These are phyloP conservation scores for Andrena chrysosceles DNA, from an alignment of 2,888 invertebrate species.

Conservation along the genomic window DNA sequence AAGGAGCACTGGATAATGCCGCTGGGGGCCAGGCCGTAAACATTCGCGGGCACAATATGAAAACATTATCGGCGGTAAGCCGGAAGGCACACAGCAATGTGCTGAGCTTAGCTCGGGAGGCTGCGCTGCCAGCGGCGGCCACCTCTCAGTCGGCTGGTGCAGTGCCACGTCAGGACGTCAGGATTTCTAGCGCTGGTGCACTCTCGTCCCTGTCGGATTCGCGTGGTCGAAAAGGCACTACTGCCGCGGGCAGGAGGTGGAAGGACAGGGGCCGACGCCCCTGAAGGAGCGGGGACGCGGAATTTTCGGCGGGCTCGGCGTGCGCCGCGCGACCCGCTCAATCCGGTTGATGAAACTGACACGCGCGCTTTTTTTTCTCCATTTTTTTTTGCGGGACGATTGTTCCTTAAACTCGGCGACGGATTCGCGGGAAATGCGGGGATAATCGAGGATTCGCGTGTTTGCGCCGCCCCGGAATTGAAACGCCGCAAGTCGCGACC, in stretches of 20 bases:
- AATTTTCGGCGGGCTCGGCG: slow-evolving; percentile 30
- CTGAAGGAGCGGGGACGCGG: slow-evolving; percentile 22
- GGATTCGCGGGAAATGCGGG: slow-evolving; percentile 47
- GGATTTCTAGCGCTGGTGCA: slow-evolving; percentile 73
- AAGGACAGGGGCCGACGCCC: slow-evolving; percentile 50
- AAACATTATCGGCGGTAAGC: slow-evolving; percentile 83
- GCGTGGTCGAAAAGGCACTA: slow-evolving; percentile 63
- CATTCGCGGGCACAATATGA: slow-evolving; percentile 80
- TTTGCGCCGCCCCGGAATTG: slow-evolving; percentile 41
- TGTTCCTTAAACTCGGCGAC: slow-evolving; percentile 50
- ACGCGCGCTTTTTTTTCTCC: slow-evolving; percentile 47
- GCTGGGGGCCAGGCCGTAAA: slow-evolving; percentile 59
- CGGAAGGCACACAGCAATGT: slow-evolving; percentile 83
- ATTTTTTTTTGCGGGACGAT: slow-evolving; percentile 23
- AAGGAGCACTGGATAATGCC: slow-evolving; percentile 59
- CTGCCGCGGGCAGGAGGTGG: slow-evolving; percentile 47
- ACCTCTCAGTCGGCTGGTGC: slow-evolving; percentile 66
- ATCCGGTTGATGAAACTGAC: slow-evolving; percentile 67
- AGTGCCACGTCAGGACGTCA: slow-evolving; percentile 83
- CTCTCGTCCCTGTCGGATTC: slow-evolving; percentile 62
- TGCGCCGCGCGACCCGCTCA: slow-evolving; percentile 7
- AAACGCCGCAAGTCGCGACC: slow-evolving; percentile 17
- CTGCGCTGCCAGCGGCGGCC: slow-evolving; percentile 40
- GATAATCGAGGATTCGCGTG: slow-evolving; percentile 55
- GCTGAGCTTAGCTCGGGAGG: slow-evolving; percentile 81